These are phyloP conservation scores for Coelopa frigida DNA, from an alignment of 1,140 invertebrate species.

Conservation along the genomic window DNA sequence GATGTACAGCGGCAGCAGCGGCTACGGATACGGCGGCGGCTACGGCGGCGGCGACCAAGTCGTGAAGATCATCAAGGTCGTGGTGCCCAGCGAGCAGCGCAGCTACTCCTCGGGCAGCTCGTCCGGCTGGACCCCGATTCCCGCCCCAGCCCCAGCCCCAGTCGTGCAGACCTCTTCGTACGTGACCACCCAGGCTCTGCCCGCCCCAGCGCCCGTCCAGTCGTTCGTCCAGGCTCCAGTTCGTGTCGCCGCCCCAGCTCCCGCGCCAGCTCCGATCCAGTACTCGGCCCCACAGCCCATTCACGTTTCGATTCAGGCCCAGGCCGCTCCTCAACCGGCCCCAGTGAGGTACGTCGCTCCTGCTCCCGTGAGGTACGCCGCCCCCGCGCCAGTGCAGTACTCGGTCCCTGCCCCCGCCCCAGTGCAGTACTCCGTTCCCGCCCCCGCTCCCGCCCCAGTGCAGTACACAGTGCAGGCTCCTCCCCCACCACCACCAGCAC, in stretches of 20 bases:
- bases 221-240: constrained; percentile 4
- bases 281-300: too few relatives aligned
- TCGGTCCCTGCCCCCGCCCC: too few relatives aligned
- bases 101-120: constrained; percentile 6
- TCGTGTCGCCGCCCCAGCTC: constrained; percentile 12
- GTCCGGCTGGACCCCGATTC: constrained; percentile 12
- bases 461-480: too few relatives aligned
- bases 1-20: too few relatives aligned
- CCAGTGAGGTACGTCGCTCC: too few relatives aligned
- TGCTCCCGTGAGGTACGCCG: too few relatives aligned
- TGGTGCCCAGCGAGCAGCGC: constrained; percentile 23
- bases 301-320: too few relatives aligned
- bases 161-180: background rate
- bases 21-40: constrained; percentile 12
- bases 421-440: too few relatives aligned
- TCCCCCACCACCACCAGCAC: constrained; percentile 15
- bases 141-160: constrained; percentile 18
- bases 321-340: too few relatives aligned
- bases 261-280: constrained; percentile 7
- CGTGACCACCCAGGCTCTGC: constrained; percentile 3
- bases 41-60: constrained; percentile 23
- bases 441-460: constrained; percentile 16
- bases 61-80: constrained; percentile 30
- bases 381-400: too few relatives aligned
- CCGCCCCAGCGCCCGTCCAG: constrained; percentile 10